phyloP scores from a whole-genome alignment of 2,113 vertebrate species.

The Tragelaphus strepsiceros region DNA sequence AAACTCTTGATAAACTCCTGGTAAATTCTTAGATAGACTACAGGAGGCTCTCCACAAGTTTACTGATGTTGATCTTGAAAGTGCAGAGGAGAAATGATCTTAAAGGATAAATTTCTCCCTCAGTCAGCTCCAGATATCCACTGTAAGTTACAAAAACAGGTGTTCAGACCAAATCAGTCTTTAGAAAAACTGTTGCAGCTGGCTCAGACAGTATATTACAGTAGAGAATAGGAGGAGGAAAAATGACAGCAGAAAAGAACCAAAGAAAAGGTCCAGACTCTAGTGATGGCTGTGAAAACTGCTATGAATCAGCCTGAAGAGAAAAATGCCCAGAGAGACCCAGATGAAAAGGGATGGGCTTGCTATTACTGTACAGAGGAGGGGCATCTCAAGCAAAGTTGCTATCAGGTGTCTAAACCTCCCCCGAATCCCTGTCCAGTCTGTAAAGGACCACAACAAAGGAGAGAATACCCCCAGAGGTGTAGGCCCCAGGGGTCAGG shows the following conservation, averaged over 20 bases:
- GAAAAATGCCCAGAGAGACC: background rate
- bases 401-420: background rate
- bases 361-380: background rate
- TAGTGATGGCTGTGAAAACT: background rate
- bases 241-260: background rate
- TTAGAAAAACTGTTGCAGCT: background rate
- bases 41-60: background rate
- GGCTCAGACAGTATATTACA: background rate
- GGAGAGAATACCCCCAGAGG: background rate
- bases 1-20: background rate
- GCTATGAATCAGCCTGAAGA: background rate
- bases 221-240: background rate
- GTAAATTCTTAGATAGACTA: background rate
- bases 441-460: background rate
- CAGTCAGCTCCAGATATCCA: background rate
- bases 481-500: background rate
- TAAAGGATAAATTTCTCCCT: background rate
- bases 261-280: background rate
- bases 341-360: background rate
- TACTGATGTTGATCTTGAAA: background rate
- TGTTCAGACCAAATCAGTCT: background rate
- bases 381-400: background rate
- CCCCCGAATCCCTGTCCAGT: background rate
- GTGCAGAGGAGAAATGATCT: background rate
- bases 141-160: background rate